Base-by-base conservation (phyloP, 2,888 invertebrate genomes). In the Protodeltote pygarga region DNA sequence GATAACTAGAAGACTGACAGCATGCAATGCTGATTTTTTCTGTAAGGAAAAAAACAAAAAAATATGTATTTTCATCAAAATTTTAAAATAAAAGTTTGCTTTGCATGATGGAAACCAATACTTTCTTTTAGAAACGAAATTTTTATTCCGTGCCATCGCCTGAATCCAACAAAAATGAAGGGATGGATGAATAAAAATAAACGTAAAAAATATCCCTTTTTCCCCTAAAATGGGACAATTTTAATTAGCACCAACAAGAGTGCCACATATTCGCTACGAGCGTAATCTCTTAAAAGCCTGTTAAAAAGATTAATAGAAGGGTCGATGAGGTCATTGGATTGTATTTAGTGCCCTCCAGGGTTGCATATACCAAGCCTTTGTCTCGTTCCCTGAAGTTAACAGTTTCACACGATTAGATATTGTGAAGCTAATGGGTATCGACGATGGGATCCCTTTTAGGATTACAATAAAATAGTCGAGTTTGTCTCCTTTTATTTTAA, bases 231-330 rank as follows among this genome's bases (percentile, higher is more conserved):
- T 23, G 13, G 46, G 34, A 34, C 66, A 49, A 64, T 75, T 80
- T 79, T 81, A 80, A 81, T 81, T 81, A 80, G 72, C 55, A 40
- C 57, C 53, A 54, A 65, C 64, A 69, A 73, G 71, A 52, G 63
- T n/a, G n/a, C 64, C 55, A 54, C 65, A 62, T 65, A 67, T 65
- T 66, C 29, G 32, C 44, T 51, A 60, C 64, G 61, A 57, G 46
- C 45, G 45, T 47, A 65, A 66, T 66, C 65, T 49, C 53, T 61
- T 57, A 66, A 63, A 65, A 65, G 84, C 83, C 76, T 80, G 84
- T 86, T 84, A 84, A 81, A 78, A 79, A 84, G 85, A 86, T 86
- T 85, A 83, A 86, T 85, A 78, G 79, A 75, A 79, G 77, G 81
- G 80, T 73, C 79, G 70, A 75, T 68, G 65, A 67, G 80, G 77